Percentiles rank a stretch among this genome's conserved stretches.
phyloP scores from a whole-genome alignment of 2,797 vertebrate species.

The Jordanella pulchra region DNA sequence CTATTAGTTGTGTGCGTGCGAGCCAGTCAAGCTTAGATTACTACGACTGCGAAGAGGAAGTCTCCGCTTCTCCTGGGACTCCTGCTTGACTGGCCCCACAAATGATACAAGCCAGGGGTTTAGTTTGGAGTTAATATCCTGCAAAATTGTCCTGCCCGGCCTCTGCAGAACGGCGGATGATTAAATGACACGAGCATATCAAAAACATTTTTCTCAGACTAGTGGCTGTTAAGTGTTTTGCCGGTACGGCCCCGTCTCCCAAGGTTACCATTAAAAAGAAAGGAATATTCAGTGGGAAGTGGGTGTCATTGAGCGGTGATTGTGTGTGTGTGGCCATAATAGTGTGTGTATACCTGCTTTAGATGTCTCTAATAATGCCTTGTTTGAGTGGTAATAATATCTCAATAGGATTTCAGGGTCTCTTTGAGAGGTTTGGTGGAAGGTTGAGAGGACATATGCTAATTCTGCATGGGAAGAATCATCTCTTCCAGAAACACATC shows the following conservation, averaged over 20 bases:
- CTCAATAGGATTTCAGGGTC: constrained; percentile 70
- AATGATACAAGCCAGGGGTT: constrained; percentile 86
- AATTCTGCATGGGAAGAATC: constrained; percentile 64
- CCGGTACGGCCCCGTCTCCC: constrained; percentile 74
- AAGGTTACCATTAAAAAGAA: constrained; percentile 83
- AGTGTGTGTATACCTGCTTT: constrained; percentile 36
- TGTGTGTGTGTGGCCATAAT: constrained; percentile 43
- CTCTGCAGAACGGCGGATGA: constrained; percentile 81
- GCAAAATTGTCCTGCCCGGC: constrained; percentile 86
- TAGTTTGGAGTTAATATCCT: constrained; percentile 88
- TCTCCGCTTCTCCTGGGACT: constrained; percentile 79
- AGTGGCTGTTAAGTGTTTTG: constrained; percentile 82
- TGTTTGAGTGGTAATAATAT: constrained; percentile 73
- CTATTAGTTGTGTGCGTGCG: constrained; percentile 56
- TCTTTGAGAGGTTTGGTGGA: constrained; percentile 67
- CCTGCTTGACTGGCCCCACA: constrained; percentile 85
- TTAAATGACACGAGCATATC: constrained; percentile 87
- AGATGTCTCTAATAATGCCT: constrained; percentile 64
- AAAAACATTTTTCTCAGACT: constrained; percentile 85
- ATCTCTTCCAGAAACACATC: constrained; percentile 63
- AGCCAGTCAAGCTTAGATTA: constrained; percentile 79
- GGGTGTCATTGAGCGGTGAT: constrained; percentile 68
- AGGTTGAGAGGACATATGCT: constrained; percentile 77
- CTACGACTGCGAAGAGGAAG: constrained; percentile 79
- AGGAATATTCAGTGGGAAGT: constrained; percentile 77